A percentile compares a stretch with the other conserved stretches of the same genome.
These are phyloP conservation scores for Stegophylla sp. DNA, from an alignment of 2,888 invertebrate genomes.

Conservation along the genomic window DNA sequence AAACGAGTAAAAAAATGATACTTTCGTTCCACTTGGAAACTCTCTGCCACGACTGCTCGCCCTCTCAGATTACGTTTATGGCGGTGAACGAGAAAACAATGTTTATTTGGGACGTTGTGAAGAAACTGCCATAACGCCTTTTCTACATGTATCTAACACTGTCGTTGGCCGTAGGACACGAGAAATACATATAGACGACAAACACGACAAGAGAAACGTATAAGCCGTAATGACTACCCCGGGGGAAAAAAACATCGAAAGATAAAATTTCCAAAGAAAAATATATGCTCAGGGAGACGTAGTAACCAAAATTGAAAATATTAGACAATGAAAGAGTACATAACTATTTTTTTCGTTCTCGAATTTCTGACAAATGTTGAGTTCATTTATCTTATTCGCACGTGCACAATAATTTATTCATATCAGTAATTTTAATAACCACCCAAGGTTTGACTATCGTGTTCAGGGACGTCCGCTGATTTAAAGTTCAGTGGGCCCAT, in stretches of 20 bases:
- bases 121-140: constrained; percentile 20
- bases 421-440: too few species aligned
- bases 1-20: constrained; percentile 32
- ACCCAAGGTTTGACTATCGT: too few species aligned
- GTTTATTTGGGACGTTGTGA: constrained; percentile 4
- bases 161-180: constrained; percentile 44
- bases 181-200: constrained; percentile 39
- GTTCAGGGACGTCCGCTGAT: too few species aligned
- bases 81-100: constrained; percentile 38
- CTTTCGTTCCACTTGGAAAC: constrained; percentile 6
- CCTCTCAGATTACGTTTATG: constrained; percentile 46
- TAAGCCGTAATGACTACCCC: constrained; percentile 37
- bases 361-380: background rate
- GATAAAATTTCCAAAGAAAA: constrained; percentile 43
- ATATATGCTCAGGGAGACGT: background rate
- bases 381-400: background rate
- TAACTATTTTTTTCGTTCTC: background rate
- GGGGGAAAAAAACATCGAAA: constrained; percentile 36
- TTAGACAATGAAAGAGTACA: background rate
- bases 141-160: constrained; percentile 18
- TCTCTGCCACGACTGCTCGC: background rate
- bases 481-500: too few species aligned
- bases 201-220: constrained; percentile 26
- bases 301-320: constrained; percentile 12
- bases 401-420: too few species aligned